Conservation (phyloP, 1,140 invertebrate species). For the Sarcophaga peregrina region DNA sequence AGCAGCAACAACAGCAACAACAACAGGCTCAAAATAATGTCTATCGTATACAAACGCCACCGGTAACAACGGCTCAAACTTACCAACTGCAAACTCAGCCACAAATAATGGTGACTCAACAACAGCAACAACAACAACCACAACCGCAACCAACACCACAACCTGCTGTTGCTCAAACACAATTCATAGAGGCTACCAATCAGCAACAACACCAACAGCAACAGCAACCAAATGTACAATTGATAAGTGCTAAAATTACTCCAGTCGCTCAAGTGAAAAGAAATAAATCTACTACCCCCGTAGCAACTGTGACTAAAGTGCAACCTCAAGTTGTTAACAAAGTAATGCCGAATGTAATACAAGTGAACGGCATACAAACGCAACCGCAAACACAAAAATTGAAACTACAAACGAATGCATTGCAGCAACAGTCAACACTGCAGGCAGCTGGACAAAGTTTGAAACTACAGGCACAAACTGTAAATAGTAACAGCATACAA, state of each 20-base stretch:
- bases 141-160: slow-evolving; percentile 27
- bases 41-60: slow-evolving; percentile 14
- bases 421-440: slow-evolving; percentile 50
- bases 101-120: slow-evolving; percentile 30
- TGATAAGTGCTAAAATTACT: slow-evolving; percentile 49
- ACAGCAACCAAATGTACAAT: slow-evolving; percentile 36
- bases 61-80: background rate
- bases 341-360: slow-evolving; percentile 53
- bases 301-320: slow-evolving; percentile 53
- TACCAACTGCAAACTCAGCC: slow-evolving; percentile 48
- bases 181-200: slow-evolving; percentile 50
- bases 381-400: background rate
- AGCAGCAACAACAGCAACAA: slow-evolving; percentile 36
- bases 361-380: background rate
- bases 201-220: background rate
- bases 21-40: slow-evolving; percentile 23
- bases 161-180: background rate
- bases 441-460: too few species aligned
- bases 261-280: slow-evolving; percentile 58
- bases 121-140: slow-evolving; percentile 37
- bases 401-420: slow-evolving; percentile 45
- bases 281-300: slow-evolving; percentile 35
- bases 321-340: slow-evolving; percentile 61
- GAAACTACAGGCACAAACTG: background rate
- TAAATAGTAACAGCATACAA: slow-evolving; percentile 21